A percentile compares a stretch with the other conserved stretches of the same genome.
phyloP scores from a whole-genome alignment of 2,888 invertebrate genomes.

The Cephus runcator region DNA sequence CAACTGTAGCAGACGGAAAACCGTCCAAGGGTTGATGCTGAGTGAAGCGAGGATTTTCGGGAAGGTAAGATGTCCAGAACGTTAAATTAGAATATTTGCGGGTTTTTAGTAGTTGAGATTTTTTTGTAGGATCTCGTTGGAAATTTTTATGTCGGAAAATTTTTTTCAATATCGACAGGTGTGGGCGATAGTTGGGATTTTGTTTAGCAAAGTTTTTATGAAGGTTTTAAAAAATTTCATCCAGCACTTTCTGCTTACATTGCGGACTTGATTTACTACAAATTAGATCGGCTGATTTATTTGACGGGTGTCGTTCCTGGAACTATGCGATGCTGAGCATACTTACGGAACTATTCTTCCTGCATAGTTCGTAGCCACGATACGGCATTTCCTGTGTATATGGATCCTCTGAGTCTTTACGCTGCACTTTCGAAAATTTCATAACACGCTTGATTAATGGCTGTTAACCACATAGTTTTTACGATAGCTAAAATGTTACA shows the following conservation, averaged over 20 bases:
- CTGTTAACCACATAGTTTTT: constrained; percentile 1
- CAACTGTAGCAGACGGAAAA: not conserved
- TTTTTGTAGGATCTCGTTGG: not conserved
- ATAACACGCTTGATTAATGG: not conserved
- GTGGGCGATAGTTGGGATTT: not conserved
- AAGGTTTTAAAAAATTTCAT: not conserved
- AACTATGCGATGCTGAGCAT: constrained; percentile 32
- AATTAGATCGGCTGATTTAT: constrained; percentile 39
- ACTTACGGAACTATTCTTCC: constrained; percentile 46
- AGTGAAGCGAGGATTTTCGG: not conserved
- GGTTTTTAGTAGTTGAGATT: not conserved
- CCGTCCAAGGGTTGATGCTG: not conserved
- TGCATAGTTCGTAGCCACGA: constrained; percentile 25
- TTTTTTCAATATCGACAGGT: not conserved
- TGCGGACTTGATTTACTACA: constrained; percentile 33
- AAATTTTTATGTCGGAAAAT: not conserved
- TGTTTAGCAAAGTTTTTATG: not conserved
- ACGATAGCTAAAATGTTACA: not conserved
- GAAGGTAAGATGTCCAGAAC: no score
- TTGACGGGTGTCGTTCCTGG: constrained; percentile 16
- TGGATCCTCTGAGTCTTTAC: not conserved
- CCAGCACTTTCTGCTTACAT: not conserved
- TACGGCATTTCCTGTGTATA: constrained; percentile 6
- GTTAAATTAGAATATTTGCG: not conserved
- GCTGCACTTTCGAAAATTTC: not conserved